Conservation (phyloP, 1,140 invertebrate genomes). For the Cylas formicarius region DNA sequence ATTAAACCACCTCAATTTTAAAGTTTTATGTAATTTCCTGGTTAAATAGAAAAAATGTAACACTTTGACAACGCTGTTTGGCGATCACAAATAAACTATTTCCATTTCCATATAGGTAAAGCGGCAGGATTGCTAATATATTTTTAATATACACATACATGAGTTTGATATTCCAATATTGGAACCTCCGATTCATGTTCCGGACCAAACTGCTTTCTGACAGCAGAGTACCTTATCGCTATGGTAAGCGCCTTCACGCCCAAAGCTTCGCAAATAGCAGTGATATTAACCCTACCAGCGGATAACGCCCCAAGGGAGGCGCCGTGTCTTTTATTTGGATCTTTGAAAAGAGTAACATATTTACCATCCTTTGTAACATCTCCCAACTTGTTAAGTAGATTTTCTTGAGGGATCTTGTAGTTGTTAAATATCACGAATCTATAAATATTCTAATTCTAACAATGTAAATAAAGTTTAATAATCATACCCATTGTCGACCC, state of each 20-base stretch:
- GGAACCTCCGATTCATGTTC: slow-evolving; percentile 63
- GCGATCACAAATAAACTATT: too few species aligned
- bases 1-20: too few species aligned
- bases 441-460: slow-evolving; percentile 40
- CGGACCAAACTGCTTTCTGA: slow-evolving; percentile 82
- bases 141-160: slow-evolving; percentile 52
- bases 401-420: slow-evolving; percentile 72
- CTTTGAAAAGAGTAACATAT: slow-evolving; percentile 71
- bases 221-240: slow-evolving; percentile 83
- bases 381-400: slow-evolving; percentile 78
- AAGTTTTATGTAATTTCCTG: too few species aligned
- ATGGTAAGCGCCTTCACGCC: slow-evolving; percentile 70
- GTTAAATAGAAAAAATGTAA: too few species aligned
- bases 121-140: too few species aligned
- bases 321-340: slow-evolving; percentile 70
- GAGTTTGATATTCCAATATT: slow-evolving; percentile 86
- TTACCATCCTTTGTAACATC: slow-evolving; percentile 78
- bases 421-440: slow-evolving; percentile 81
- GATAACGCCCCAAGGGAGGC: slow-evolving; percentile 81
- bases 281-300: slow-evolving; percentile 67
- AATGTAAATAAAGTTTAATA: neutral
- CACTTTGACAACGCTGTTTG: too few species aligned
- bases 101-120: too few species aligned
- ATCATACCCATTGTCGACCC: slow-evolving; percentile 75
- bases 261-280: slow-evolving; percentile 64